Percentiles rank a stretch among this genome's conserved stretches.
Conservation (phyloP, 1,140 invertebrate genomes). For the Rhopalosiphum maidis region DNA sequence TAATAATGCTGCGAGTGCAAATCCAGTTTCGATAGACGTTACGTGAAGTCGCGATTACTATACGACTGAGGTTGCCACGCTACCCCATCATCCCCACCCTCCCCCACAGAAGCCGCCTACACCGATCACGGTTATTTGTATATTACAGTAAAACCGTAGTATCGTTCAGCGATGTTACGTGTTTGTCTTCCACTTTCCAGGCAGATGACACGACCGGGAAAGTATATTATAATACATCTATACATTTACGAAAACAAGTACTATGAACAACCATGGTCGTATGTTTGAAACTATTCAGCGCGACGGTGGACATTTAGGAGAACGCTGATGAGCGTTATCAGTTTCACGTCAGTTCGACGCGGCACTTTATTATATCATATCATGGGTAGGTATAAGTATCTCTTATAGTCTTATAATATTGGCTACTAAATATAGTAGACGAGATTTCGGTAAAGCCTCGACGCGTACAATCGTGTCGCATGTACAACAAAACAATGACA, state of each 20-base stretch:
- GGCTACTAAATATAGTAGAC: no score
- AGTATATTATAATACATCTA: not conserved
- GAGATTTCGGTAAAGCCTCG: not conserved
- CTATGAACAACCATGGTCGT: not conserved
- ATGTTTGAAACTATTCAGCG: not conserved
- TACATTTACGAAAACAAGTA: not conserved
- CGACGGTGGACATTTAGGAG: not conserved
- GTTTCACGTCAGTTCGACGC: not conserved
- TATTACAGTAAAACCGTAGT: not conserved
- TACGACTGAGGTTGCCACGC: not conserved
- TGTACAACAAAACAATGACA: not conserved
- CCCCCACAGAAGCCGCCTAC: not conserved
- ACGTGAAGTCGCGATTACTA: not conserved
- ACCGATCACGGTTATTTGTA: not conserved
- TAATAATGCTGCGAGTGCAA: not conserved
- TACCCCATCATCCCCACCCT: not conserved
- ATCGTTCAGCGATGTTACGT: not conserved
- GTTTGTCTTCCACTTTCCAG: no score
- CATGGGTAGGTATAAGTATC: not conserved
- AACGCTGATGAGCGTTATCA: not conserved
- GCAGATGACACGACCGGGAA: not conserved
- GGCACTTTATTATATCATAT: not conserved
- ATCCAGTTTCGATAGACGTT: conserved; percentile 36
- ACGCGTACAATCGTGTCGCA: not conserved
- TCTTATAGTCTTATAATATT: no score